A percentile compares a stretch with the other conserved stretches of the same genome.
phyloP scores from a whole-genome alignment of 2,113 vertebrate genomes.

The Neotoma lepida region DNA sequence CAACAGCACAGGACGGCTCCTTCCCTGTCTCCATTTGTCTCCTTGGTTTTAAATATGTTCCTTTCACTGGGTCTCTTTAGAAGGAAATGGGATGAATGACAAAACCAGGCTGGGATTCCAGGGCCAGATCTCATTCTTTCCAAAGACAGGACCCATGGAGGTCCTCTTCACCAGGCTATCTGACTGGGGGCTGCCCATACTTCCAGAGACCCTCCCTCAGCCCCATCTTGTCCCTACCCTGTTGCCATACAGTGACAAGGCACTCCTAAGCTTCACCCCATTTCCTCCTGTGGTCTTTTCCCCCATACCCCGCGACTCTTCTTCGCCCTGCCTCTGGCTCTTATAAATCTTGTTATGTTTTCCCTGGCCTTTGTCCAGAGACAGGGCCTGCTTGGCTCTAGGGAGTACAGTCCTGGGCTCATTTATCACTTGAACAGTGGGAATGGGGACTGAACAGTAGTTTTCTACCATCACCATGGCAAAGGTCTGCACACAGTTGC shows the following conservation, averaged over 20 bases:
- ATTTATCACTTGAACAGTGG: slow-evolving; percentile 89
- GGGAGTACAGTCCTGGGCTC: slow-evolving; percentile 84
- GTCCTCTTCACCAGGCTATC: neutral
- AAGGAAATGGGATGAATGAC: slow-evolving; percentile 31
- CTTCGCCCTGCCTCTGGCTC: slow-evolving; percentile 79
- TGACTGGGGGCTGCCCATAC: neutral
- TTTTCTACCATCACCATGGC: slow-evolving; percentile 82
- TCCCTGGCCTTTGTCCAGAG: slow-evolving; percentile 87
- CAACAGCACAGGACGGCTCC: slow-evolving; percentile 68
- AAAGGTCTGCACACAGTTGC: slow-evolving; percentile 84
- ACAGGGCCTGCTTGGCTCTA: slow-evolving; percentile 83
- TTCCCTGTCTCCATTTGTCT: slow-evolving; percentile 77
- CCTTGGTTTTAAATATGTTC: slow-evolving; percentile 60
- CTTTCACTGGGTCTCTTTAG: slow-evolving; percentile 29
- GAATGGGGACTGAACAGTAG: slow-evolving; percentile 87
- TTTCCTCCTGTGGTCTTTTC: slow-evolving; percentile 27
- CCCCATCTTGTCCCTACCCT: slow-evolving; percentile 2
- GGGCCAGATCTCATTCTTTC: neutral
- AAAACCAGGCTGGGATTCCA: neutral
- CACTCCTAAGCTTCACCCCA: neutral
- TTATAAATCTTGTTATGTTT: slow-evolving; percentile 89
- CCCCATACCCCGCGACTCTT: slow-evolving; percentile 76
- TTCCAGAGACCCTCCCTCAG: neutral
- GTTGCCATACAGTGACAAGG: neutral
- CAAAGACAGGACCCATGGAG: neutral